Conservation (phyloP, 2,797 vertebrate species). For the Poecilia velifera region DNA sequence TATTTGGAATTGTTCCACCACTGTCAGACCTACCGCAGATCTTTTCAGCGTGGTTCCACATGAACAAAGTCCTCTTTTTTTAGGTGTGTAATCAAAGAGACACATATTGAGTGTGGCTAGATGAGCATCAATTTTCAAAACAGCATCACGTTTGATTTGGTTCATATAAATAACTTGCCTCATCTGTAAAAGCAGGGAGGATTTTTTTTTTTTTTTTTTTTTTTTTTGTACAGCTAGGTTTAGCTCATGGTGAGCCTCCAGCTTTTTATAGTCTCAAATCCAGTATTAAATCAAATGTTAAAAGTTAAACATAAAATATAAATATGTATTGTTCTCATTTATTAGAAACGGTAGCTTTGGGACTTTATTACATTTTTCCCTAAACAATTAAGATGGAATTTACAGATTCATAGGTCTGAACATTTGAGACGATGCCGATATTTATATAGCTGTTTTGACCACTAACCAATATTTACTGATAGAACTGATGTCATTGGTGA, state of each 20-base stretch:
- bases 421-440: too few species aligned
- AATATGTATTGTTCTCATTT: background rate
- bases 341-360: background rate
- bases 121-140: slow-evolving; percentile 47
- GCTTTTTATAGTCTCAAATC: slow-evolving; percentile 5
- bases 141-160: slow-evolving; percentile 42
- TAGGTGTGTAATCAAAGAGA: slow-evolving; percentile 54
- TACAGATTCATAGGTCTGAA: too few species aligned
- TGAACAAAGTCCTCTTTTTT: slow-evolving; percentile 44
- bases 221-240: background rate
- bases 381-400: background rate
- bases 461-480: background rate
- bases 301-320: slow-evolving; percentile 9
- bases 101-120: slow-evolving; percentile 44
- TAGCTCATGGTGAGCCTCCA: background rate
- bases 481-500: background rate
- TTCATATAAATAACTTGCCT: slow-evolving; percentile 23
- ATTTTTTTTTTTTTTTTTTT: slow-evolving; percentile 4
- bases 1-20: slow-evolving; percentile 63
- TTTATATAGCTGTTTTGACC: background rate
- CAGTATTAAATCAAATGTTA: background rate
- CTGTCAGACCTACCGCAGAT: slow-evolving; percentile 50
- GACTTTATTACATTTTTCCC: background rate
- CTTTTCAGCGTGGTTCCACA: slow-evolving; percentile 37
- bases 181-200: slow-evolving; percentile 8